These are phyloP conservation scores for Champsocephalus esox DNA, from an alignment of 2,797 vertebrate genomes.

Conservation along the genomic window DNA sequence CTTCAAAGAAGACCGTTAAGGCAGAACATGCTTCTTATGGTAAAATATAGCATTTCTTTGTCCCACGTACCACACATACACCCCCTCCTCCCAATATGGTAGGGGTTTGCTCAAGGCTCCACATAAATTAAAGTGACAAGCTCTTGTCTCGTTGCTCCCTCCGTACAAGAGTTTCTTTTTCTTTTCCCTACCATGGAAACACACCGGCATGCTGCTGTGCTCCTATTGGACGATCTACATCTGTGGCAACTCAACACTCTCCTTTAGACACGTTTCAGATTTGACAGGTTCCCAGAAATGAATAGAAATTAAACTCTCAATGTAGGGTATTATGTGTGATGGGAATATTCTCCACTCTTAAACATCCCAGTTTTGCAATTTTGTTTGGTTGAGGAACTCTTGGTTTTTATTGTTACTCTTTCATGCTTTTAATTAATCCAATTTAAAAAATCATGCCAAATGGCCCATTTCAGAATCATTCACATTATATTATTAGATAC, in stretches of 20 bases:
- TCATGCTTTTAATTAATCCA: not conserved
- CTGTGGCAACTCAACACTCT: constrained; percentile 39
- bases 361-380: not conserved
- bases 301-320: not conserved
- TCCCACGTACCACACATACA: constrained; percentile 26
- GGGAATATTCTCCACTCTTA: not conserved
- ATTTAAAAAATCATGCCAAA: no score
- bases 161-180: constrained; percentile 19
- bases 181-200: constrained; percentile 52
- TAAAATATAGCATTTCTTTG: constrained; percentile 45
- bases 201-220: constrained; percentile 30
- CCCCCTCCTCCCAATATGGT: not conserved
- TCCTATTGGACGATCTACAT: constrained; percentile 48
- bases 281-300: not conserved
- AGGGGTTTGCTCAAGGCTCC: constrained; percentile 59
- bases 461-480: no score
- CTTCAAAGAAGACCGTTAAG: constrained; percentile 18
- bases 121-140: constrained; percentile 67
- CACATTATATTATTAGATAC: no score
- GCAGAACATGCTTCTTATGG: constrained; percentile 24
- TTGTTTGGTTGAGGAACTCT: no score
- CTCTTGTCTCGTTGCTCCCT: constrained; percentile 38
- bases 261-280: constrained; percentile 8
- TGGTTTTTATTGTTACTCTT: not conserved
- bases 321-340: not conserved